These are phyloP conservation scores for Temnopleurus reevesii DNA, from an alignment of 53 echinoderm and acorn worm species.

Conservation along the genomic window DNA sequence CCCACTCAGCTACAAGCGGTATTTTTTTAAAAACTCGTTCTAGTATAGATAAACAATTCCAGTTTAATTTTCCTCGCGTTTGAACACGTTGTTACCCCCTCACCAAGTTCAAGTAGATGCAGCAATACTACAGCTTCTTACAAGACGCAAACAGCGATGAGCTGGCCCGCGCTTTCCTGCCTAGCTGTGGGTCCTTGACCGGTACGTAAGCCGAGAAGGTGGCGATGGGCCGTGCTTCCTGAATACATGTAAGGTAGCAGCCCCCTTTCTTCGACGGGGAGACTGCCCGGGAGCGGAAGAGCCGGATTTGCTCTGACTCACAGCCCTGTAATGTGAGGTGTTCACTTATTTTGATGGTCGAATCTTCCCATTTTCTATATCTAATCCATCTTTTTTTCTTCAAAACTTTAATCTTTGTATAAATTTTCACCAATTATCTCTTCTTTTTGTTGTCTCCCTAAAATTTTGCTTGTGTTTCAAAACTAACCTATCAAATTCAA, in stretches of 20 bases:
- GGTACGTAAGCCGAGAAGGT: constrained; percentile 41
- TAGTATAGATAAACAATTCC: too few relatives aligned
- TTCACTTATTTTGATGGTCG: neutral
- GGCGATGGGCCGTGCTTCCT: constrained; percentile 42
- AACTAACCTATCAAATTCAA: too few relatives aligned
- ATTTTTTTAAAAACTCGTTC: too few relatives aligned
- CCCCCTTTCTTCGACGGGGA: neutral
- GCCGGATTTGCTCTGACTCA: constrained; percentile 2
- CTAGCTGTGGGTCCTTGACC: constrained; percentile 51
- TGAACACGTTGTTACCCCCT: too few relatives aligned
- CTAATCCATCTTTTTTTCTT: neutral
- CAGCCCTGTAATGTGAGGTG: neutral
- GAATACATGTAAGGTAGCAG: neutral
- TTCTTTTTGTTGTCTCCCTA: too few relatives aligned
- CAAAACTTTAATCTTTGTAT: too few relatives aligned
- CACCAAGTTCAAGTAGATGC: neutral
- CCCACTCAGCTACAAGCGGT: too few relatives aligned
- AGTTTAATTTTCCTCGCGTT: too few relatives aligned
- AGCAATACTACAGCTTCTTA: neutral
- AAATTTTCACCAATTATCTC: too few relatives aligned
- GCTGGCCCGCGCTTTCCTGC: constrained; percentile 32
- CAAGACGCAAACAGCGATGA: constrained; percentile 6
- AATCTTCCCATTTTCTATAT: neutral
- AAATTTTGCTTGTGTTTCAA: too few relatives aligned
- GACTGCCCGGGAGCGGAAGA: constrained; percentile 15